A percentile compares a stretch with the other conserved stretches of the same genome.
phyloP scores from a whole-genome alignment of 1,140 invertebrate species.

The Trichonephila inaurata region DNA sequence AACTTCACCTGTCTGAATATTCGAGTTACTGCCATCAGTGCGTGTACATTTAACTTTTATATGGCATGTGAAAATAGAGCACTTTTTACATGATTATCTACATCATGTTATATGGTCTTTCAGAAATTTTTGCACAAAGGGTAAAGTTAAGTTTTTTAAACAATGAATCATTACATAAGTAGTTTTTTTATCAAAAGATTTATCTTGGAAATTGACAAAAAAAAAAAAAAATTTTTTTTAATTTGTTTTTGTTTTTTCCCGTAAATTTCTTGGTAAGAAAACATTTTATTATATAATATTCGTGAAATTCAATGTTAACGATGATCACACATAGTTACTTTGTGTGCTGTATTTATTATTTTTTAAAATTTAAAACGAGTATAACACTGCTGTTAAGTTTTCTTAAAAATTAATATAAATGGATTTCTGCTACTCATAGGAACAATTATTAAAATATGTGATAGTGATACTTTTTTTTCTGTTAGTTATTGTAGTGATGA shows the following conservation, averaged over 20 bases:
- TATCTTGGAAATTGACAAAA: neutral
- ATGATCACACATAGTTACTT: neutral
- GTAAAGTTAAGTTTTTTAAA: slow-evolving; percentile 12
- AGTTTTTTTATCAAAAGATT: neutral
- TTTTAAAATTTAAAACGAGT: neutral
- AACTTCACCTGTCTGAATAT: slow-evolving; percentile 73
- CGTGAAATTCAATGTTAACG: neutral
- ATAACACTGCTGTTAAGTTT: neutral
- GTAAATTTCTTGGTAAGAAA: neutral
- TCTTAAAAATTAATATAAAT: neutral
- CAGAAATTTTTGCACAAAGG: slow-evolving; percentile 62
- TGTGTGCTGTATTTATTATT: neutral
- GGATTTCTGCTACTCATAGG: slow-evolving; percentile 11
- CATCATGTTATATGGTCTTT: slow-evolving; percentile 74
- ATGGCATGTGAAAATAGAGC: neutral
- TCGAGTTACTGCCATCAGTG: neutral
- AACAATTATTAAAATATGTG: neutral
- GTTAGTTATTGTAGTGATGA: too few species aligned
- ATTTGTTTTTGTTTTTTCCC: neutral
- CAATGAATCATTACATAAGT: slow-evolving; percentile 8
- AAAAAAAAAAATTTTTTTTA: slow-evolving; percentile 1
- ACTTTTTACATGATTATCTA: slow-evolving; percentile 72
- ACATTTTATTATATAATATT: neutral
- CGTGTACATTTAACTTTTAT: slow-evolving; percentile 61
- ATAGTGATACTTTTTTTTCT: too few species aligned